A percentile compares a stretch with the other conserved stretches of the same genome.
Evolutionary conservation across 1,140 invertebrate genomes (phyloP).

Genomic region (Watersipora subatra): DNA sequence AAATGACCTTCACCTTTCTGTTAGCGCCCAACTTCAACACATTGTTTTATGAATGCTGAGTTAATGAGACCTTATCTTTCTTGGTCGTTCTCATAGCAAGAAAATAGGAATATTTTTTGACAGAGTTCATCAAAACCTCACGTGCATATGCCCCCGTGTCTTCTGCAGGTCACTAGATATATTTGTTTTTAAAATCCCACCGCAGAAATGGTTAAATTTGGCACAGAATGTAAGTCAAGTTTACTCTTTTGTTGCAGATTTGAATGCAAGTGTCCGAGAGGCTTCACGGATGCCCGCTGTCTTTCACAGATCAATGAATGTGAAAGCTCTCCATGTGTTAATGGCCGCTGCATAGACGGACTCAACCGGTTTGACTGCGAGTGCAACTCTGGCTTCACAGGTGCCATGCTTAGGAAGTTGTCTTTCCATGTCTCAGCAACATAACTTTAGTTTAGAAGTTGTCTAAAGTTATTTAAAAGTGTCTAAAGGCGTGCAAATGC

Average conservation of each 20-base stretch:
- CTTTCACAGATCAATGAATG: constrained; percentile 74
- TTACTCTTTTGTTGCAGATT: not conserved
- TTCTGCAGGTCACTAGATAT: no score
- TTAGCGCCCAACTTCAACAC: no score
- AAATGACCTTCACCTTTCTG: no score
- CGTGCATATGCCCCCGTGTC: no score
- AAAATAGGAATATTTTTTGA: no score
- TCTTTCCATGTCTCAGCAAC: not conserved
- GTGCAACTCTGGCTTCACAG: not conserved
- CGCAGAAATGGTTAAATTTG: no score
- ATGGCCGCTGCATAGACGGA: constrained; percentile 71
- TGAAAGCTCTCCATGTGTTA: constrained; percentile 73
- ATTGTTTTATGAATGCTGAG: no score
- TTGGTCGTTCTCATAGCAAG: no score
- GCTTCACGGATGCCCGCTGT: constrained; percentile 54
- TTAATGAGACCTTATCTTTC: no score
- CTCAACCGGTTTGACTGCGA: constrained; percentile 22
- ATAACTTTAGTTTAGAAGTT: constrained; percentile 4
- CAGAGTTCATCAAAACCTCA: no score
- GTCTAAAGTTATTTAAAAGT: constrained; percentile 1
- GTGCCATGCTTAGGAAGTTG: constrained; percentile 57
- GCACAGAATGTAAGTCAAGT: no score
- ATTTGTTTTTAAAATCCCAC: no score
- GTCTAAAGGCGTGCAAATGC: constrained; percentile 43
- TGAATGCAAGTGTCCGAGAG: constrained; percentile 67